These are phyloP conservation scores for Ficedula albicollis DNA, from an alignment of 2,797 vertebrate species.

Conservation along the genomic window DNA sequence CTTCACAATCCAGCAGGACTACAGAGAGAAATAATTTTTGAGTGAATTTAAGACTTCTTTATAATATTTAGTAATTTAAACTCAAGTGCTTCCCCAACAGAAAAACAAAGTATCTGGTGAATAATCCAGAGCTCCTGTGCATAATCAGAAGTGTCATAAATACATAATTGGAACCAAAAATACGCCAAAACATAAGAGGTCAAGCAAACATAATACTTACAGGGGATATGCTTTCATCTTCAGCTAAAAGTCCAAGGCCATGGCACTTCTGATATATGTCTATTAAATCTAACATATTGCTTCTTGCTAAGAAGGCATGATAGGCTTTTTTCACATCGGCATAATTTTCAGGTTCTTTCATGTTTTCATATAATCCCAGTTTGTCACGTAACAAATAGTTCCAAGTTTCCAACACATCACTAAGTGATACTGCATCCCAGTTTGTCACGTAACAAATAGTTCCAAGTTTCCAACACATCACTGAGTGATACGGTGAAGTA, in stretches of 20 bases:
- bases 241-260: slow-evolving; percentile 70
- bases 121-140: neutral
- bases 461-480: slow-evolving; percentile 89
- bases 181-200: neutral
- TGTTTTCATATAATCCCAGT: slow-evolving; percentile 79
- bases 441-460: slow-evolving; percentile 87
- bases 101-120: neutral
- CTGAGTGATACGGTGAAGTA: slow-evolving; percentile 89
- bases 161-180: neutral
- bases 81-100: neutral
- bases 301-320: slow-evolving; percentile 82
- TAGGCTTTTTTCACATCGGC: slow-evolving; percentile 83
- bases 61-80: neutral
- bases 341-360: slow-evolving; percentile 80
- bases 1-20: neutral
- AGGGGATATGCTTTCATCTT: slow-evolving; percentile 72
- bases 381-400: slow-evolving; percentile 88
- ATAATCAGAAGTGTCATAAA: neutral
- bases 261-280: slow-evolving; percentile 83
- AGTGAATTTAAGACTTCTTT: neutral
- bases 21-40: neutral
- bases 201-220: slow-evolving; percentile 80
- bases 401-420: slow-evolving; percentile 89
- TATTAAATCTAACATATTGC: slow-evolving; percentile 90
- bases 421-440: slow-evolving; percentile 85